Evolutionary conservation across 1,140 invertebrate species (phyloP).

Genomic region (Drosophila athabasca): DNA sequence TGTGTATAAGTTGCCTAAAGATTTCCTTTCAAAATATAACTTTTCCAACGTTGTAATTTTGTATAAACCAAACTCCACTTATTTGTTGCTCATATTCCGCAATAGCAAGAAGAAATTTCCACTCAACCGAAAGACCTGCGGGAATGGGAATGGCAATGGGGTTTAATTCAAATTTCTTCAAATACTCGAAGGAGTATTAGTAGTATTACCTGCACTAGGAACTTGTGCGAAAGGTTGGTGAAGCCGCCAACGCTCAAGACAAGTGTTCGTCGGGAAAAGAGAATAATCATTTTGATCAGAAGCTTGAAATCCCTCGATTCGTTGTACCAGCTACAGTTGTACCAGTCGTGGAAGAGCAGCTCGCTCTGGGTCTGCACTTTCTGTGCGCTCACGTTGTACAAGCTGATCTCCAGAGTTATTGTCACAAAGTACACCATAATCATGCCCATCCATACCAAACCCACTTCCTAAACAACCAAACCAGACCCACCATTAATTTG

Average conservation of each 20-base stretch:
- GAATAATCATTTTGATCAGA: constrained; percentile 66
- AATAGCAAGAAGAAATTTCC: constrained; percentile 73
- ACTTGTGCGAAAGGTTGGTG: constrained; percentile 64
- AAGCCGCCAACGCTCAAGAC: constrained; percentile 69
- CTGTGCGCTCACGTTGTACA: constrained; percentile 68
- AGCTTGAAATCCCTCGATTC: constrained; percentile 63
- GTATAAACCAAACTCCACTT: constrained; percentile 31
- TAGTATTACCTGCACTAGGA: constrained; percentile 57
- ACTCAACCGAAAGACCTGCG: constrained; percentile 65
- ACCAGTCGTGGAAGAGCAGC: constrained; percentile 59
- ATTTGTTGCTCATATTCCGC: constrained; percentile 72
- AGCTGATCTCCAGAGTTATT: constrained; percentile 62
- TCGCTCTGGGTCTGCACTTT: constrained; percentile 69
- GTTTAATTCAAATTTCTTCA: not conserved
- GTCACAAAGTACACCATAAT: constrained; percentile 70
- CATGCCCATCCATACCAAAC: constrained; percentile 65
- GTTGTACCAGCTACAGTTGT: constrained; percentile 70
- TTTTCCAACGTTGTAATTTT: constrained; percentile 80
- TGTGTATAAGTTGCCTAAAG: constrained; percentile 70
- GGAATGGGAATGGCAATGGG: no score
- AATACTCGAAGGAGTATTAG: not conserved
- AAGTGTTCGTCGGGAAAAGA: constrained; percentile 54
- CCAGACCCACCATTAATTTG: not conserved
- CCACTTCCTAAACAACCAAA: constrained; percentile 42
- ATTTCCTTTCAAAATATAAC: constrained; percentile 66